These are phyloP conservation scores for Melanostoma mellinum DNA, from an alignment of 2,888 invertebrate genomes.

Conservation along the genomic window DNA sequence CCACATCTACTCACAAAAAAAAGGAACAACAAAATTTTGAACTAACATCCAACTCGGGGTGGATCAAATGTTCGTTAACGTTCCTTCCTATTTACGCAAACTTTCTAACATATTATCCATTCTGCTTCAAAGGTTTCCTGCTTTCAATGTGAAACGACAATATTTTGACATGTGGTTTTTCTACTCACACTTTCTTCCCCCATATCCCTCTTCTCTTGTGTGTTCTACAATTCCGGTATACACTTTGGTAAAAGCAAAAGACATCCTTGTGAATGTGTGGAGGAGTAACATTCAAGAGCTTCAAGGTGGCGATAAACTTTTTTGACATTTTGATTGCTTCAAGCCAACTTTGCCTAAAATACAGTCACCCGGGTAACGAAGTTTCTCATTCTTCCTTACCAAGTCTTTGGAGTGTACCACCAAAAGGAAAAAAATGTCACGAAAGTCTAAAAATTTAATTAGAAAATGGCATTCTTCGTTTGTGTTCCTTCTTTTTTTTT, in stretches of 20 bases:
- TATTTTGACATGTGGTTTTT: slow-evolving; percentile 59
- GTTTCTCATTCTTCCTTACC: slow-evolving; percentile 1
- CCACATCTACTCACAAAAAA: not conserved
- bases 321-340: slow-evolving; percentile 62
- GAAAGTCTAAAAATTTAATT: slow-evolving; percentile 63
- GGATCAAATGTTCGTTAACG: slow-evolving; percentile 1
- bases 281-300: slow-evolving; percentile 16
- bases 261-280: slow-evolving; percentile 38
- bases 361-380: slow-evolving; percentile 32
- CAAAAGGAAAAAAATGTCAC: slow-evolving; percentile 22
- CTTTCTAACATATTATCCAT: slow-evolving; percentile 51
- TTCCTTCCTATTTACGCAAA: slow-evolving; percentile 22
- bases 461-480: slow-evolving; percentile 56
- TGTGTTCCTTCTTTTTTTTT: not conserved
- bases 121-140: slow-evolving; percentile 20
- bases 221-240: not conserved
- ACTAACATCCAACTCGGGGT: slow-evolving; percentile 12
- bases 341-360: slow-evolving; percentile 58
- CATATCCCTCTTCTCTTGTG: not conserved
- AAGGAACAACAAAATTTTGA: slow-evolving; percentile 17
- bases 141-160: slow-evolving; percentile 1
- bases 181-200: slow-evolving; percentile 5
- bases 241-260: not conserved
- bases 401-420: not conserved
- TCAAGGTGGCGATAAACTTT: slow-evolving; percentile 41